Percentiles rank a stretch among this genome's conserved stretches.
phyloP scores from a whole-genome alignment of 2,888 invertebrate species.

The Andrena fulva region DNA sequence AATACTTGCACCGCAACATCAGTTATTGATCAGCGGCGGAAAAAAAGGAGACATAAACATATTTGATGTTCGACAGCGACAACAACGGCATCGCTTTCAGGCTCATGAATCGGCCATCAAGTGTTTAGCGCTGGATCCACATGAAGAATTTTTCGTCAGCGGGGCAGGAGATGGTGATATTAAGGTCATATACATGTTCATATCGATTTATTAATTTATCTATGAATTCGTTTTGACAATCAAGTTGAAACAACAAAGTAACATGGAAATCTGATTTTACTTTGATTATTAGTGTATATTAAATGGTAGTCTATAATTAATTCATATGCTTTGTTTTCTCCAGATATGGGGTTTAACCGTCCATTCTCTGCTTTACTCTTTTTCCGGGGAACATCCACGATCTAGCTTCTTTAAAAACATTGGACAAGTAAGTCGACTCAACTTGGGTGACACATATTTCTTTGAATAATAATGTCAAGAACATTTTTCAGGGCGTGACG shows the following conservation, averaged over 20 bases:
- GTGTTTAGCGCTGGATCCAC: slow-evolving; percentile 96
- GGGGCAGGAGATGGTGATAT: slow-evolving; percentile 97
- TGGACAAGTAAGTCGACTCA: slow-evolving; percentile 87
- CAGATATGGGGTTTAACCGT: slow-evolving; percentile 97
- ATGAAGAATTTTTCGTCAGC: slow-evolving; percentile 98
- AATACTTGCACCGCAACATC: slow-evolving; percentile 96
- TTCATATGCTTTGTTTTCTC: slow-evolving; percentile 49
- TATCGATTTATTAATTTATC: too few species aligned
- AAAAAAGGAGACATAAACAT: slow-evolving; percentile 98
- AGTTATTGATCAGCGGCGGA: slow-evolving; percentile 97
- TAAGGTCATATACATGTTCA: slow-evolving; percentile 87
- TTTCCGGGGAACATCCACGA: slow-evolving; percentile 97
- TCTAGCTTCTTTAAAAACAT: slow-evolving; percentile 99
- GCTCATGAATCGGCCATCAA: slow-evolving; percentile 98
- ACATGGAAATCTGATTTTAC: too few species aligned
- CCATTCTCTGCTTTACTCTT: slow-evolving; percentile 94
- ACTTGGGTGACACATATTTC: not conserved
- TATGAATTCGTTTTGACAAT: too few species aligned
- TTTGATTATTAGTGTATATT: too few species aligned
- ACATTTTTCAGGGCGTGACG: slow-evolving; percentile 90
- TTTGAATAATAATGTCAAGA: slow-evolving; percentile 10
- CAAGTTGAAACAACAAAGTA: too few species aligned
- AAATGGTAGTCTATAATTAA: not conserved
- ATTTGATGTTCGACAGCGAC: slow-evolving; percentile 97
- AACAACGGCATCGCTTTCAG: slow-evolving; percentile 93